Base-by-base conservation (phyloP, 2,113 vertebrate genomes). In the Apistogramma diplotaenia region DNA sequence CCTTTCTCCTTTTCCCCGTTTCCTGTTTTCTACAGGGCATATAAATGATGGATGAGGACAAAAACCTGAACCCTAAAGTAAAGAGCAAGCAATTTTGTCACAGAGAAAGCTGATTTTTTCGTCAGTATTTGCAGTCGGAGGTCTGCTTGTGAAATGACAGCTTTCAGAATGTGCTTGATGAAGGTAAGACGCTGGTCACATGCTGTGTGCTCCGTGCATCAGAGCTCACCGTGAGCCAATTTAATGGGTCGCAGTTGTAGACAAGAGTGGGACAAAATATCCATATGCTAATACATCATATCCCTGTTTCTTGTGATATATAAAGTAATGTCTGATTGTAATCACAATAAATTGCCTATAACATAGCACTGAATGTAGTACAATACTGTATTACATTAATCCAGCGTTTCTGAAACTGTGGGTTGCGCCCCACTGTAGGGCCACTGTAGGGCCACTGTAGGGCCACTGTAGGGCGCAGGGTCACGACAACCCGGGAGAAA, bases 41-140 rank as follows among this genome's bases (percentile, higher is more conserved):
- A 97, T 97, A 97, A 97, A 97, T 97, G 95, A 96, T 96, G 95
- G 95, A 96, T 96, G 95, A 97, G 94, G 93, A 95, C 84, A 93
- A 94, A 96, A 97, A 94, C 93, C 92, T 93, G 94, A 96, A 94
- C 96, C 94, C 94, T 91, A 95, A 96, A 97, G 96, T 94, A 93
- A 95, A 96, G 91, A 96, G 95, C 87, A 93, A 87, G 59, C 88
- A 84, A 89, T 93, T 94, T 91, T 86, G 82, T 92, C 83, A 94
- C 95, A 96, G 93, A 93, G 94, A 94, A 96, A 96, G 95, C 93
- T 93, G 87, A 81, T 86, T 93, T 91, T 46, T 79, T 78, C n/a
- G 74, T 77, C 71, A 1, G 31, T 76, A 86, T 84, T 76, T 35
- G 49, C 53, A 25, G 72, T 70, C 57, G 57, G 62, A 74, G 83